Conservation (phyloP, 2,888 invertebrate species). For the Periphyllus acericola region DNA sequence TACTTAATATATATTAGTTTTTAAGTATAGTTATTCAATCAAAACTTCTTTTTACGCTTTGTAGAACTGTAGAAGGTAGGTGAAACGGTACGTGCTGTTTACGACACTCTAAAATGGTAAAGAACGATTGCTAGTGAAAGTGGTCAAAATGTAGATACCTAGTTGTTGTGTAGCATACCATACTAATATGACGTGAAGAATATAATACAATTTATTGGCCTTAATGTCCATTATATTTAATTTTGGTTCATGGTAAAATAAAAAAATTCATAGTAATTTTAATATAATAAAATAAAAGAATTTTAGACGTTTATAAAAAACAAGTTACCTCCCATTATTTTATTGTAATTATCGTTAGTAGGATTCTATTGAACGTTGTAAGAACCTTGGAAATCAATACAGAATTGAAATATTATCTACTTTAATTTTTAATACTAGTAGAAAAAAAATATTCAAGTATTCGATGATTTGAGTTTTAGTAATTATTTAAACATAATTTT, state of each 20-base stretch:
- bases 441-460: too few species aligned
- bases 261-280: not conserved
- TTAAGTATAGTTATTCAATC: not conserved
- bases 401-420: too few species aligned
- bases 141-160: not conserved
- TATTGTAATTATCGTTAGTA: too few species aligned
- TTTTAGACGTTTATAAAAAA: too few species aligned
- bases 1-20: not conserved
- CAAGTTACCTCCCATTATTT: too few species aligned
- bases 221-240: not conserved
- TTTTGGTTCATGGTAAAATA: not conserved
- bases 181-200: not conserved
- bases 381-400: too few species aligned
- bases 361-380: too few species aligned
- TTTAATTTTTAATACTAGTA: too few species aligned
- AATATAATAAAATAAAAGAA: not conserved
- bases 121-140: conserved; percentile 46
- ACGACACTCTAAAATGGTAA: conserved; percentile 15
- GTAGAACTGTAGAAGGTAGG: conserved; percentile 3
- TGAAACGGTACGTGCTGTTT: conserved; percentile 53
- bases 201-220: not conserved
- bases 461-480: too few species aligned
- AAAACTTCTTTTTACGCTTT: not conserved
- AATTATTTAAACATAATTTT: too few species aligned
- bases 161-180: conserved; percentile 30